Percentiles rank a stretch among this genome's conserved stretches.
Evolutionary conservation across 2,888 invertebrate genomes (phyloP).

Genomic region (Amphimallon solstitiale): DNA sequence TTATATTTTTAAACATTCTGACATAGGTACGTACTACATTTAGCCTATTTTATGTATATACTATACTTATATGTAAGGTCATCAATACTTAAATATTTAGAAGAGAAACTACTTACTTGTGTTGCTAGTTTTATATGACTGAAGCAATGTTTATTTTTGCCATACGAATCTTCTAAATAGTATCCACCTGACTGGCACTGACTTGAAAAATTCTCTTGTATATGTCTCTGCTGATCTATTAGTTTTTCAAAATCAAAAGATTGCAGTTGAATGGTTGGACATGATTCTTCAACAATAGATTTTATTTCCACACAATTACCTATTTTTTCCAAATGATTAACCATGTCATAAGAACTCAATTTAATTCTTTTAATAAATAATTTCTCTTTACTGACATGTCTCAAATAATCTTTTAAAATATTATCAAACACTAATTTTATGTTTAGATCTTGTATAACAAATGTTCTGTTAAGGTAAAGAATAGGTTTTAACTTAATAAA

Average conservation of each 20-base stretch:
- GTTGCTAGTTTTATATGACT: constrained; percentile 43
- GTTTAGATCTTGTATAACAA: constrained; percentile 35
- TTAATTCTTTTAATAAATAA: constrained; percentile 40
- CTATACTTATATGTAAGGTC: background rate
- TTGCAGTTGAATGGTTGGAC: constrained; percentile 4
- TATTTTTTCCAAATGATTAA: background rate
- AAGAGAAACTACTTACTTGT: constrained; percentile 42
- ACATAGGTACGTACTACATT: too few species aligned
- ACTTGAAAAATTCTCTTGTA: constrained; percentile 4
- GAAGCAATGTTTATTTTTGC: constrained; percentile 31
- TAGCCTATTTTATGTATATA: too few species aligned
- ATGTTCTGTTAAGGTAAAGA: constrained; percentile 40
- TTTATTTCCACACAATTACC: constrained; percentile 14
- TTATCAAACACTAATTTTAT: constrained; percentile 37
- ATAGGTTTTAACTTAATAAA: constrained; percentile 36
- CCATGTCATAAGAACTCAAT: background rate
- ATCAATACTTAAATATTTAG: background rate
- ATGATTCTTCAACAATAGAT: background rate
- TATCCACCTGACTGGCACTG: constrained; percentile 11
- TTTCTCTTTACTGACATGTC: constrained; percentile 40
- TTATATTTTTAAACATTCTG: too few species aligned
- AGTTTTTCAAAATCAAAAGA: constrained; percentile 24
- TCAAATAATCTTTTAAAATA: constrained; percentile 44
- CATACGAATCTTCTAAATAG: constrained; percentile 32
- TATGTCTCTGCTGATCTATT: constrained; percentile 35